A percentile compares a stretch with the other conserved stretches of the same genome.
phyloP scores from a whole-genome alignment of 1,140 invertebrate genomes.

The Diachasmimorpha longicaudata region DNA sequence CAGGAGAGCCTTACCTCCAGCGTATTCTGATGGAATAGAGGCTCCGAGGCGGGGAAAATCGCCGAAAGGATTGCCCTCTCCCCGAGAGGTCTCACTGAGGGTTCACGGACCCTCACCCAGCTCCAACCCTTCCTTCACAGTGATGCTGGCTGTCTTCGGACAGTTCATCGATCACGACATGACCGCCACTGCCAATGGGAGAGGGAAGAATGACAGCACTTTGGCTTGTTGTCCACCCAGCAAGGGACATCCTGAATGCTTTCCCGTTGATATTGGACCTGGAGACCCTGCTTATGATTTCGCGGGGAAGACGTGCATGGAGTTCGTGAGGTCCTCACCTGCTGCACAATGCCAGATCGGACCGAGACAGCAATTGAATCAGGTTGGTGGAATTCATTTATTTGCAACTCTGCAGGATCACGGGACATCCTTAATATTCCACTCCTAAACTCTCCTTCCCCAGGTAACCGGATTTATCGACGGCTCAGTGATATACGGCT shows the following conservation, averaged over 20 bases:
- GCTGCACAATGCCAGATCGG: conserved; percentile 85
- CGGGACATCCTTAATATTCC: too few relatives aligned
- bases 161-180: conserved; percentile 97
- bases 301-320: conserved; percentile 77
- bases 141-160: conserved; percentile 88
- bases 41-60: conserved; percentile 67
- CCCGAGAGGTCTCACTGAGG: conserved; percentile 74
- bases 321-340: conserved; percentile 83
- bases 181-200: conserved; percentile 79
- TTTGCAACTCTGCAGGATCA: too few relatives aligned
- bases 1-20: conserved; percentile 73
- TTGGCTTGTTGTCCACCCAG: conserved; percentile 68
- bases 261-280: conserved; percentile 72
- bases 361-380: conserved; percentile 87
- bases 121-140: conserved; percentile 76
- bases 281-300: conserved; percentile 74
- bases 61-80: conserved; percentile 70
- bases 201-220: conserved; percentile 68
- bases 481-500: conserved; percentile 86
- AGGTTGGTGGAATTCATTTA: conserved; percentile 63
- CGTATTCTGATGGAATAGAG: conserved; percentile 81
- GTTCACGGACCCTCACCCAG: conserved; percentile 75
- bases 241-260: conserved; percentile 80
- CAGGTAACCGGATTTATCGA: conserved; percentile 84
- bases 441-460: too few relatives aligned